Conservation (phyloP, 2,888 invertebrate genomes). For the Flexamia atlantica region DNA sequence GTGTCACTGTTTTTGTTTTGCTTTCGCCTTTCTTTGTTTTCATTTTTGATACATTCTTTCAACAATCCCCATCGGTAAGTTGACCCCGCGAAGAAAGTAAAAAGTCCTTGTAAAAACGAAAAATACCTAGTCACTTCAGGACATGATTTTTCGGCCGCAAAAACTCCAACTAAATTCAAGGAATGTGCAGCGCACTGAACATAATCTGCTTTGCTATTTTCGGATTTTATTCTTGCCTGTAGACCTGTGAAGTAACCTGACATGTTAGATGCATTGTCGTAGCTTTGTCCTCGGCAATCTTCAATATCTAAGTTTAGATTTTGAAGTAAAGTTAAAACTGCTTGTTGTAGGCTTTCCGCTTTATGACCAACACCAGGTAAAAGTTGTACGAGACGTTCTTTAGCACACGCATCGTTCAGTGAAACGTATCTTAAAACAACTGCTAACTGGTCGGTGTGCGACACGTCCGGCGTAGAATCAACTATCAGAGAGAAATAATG, state of each 20-base stretch:
- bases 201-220: constrained; percentile 51
- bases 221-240: constrained; percentile 19
- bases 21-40: constrained; percentile 38
- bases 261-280: constrained; percentile 70
- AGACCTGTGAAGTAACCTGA: constrained; percentile 53
- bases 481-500: constrained; percentile 53
- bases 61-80: constrained; percentile 53
- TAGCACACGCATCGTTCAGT: constrained; percentile 28
- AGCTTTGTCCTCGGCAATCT: constrained; percentile 70
- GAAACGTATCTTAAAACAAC: constrained; percentile 46
- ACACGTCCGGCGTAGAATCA: constrained; percentile 60
- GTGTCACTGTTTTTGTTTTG: neutral
- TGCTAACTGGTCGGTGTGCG: constrained; percentile 55
- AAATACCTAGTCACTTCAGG: constrained; percentile 9
- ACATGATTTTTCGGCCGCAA: constrained; percentile 31
- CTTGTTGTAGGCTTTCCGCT: constrained; percentile 37
- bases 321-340: constrained; percentile 62
- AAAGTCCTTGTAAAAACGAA: constrained; percentile 57
- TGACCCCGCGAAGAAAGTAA: constrained; percentile 47
- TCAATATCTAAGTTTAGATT: constrained; percentile 64
- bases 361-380: constrained; percentile 54
- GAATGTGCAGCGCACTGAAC: constrained; percentile 60
- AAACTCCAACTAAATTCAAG: constrained; percentile 38
- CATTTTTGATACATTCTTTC: constrained; percentile 24
- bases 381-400: constrained; percentile 53